Conservation (phyloP, 1,140 invertebrate genomes). For the Musca vetustissima region DNA sequence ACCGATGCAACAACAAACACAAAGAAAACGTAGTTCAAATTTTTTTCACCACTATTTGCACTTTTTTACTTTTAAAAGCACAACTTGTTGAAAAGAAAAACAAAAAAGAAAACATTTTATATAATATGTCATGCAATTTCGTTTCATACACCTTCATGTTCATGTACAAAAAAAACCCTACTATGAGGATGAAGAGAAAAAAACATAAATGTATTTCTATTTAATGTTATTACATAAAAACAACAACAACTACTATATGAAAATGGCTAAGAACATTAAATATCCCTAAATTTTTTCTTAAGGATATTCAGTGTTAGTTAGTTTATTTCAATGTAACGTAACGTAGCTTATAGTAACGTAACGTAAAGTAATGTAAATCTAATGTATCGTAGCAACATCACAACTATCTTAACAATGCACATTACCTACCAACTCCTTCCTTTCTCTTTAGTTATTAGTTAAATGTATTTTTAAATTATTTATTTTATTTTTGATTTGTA, state of each 20-base stretch:
- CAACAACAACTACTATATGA: neutral
- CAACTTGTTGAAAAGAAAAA: constrained; percentile 9
- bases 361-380: too few species aligned
- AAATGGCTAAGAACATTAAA: constrained; percentile 4
- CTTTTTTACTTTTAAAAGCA: constrained; percentile 22
- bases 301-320: constrained; percentile 10
- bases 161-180: too few species aligned
- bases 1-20: too few species aligned
- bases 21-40: too few species aligned
- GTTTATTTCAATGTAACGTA: neutral
- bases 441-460: constrained; percentile 11
- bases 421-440: neutral
- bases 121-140: too few species aligned
- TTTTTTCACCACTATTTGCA: neutral
- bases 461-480: constrained; percentile 18
- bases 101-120: too few species aligned
- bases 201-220: too few species aligned
- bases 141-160: too few species aligned
- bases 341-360: neutral
- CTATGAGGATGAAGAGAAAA: too few species aligned
- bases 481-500: constrained; percentile 24
- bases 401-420: constrained; percentile 8
- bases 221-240: too few species aligned
- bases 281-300: constrained; percentile 21
- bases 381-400: neutral